phyloP scores from a whole-genome alignment of 1,140 invertebrate species.

The Lucilia sericata region DNA sequence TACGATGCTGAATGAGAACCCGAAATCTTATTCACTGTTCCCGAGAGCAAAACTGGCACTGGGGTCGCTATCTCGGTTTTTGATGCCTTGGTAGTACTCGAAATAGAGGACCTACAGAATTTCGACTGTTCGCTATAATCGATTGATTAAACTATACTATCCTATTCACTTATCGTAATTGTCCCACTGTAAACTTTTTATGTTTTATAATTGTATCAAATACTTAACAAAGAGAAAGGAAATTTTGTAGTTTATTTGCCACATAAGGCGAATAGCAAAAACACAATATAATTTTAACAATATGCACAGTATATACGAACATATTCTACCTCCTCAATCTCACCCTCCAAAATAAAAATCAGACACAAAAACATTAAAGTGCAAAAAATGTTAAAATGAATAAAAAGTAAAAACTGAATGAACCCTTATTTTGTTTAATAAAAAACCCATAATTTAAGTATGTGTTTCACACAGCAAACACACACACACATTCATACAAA shows the following conservation, averaged over 20 bases:
- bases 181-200: constrained; percentile 32
- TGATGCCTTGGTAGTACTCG: no score
- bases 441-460: constrained; percentile 25
- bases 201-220: constrained; percentile 36
- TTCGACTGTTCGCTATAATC: no score
- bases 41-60: no score
- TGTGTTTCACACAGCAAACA: constrained; percentile 53
- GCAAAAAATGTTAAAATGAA: constrained; percentile 31
- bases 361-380: constrained; percentile 68
- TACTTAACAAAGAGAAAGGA: constrained; percentile 34
- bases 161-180: background rate
- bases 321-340: constrained; percentile 28
- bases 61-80: no score
- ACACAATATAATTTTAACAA: constrained; percentile 63
- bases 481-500: constrained; percentile 7
- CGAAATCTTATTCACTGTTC: no score
- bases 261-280: constrained; percentile 10
- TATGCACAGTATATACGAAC: constrained; percentile 56
- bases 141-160: no score
- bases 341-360: constrained; percentile 53
- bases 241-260: constrained; percentile 36
- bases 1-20: no score
- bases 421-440: constrained; percentile 62
- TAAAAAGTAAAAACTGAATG: constrained; percentile 45
- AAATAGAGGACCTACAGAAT: no score